Base-by-base conservation (phyloP, 2,888 invertebrate genomes). In the Lasioglossum morio region DNA sequence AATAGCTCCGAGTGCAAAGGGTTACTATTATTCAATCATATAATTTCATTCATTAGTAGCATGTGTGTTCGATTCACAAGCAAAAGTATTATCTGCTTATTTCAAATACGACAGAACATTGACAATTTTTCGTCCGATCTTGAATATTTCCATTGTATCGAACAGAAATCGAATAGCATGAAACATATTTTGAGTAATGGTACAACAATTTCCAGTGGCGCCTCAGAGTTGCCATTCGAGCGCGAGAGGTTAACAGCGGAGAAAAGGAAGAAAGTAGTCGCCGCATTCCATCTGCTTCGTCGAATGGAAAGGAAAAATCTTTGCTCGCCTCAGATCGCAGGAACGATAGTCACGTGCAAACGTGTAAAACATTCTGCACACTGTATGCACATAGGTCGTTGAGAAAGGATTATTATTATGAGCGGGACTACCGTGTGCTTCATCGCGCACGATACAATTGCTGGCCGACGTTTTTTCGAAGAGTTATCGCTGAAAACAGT, bases 401-500 rank as follows among this genome's bases (percentile, higher is more conserved):
- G 14, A 16, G 27, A 2, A 27, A 27, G 14, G 27, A 66, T 34
- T 34, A 69, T 37, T 5, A 5, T 70, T 40, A 40, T 14, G 5
- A n/a, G 5, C n/a, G 23, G n/a, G 70, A 12, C 69, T 23, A 40
- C n/a, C 57, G n/a, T 0, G 37, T 37, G 40, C 14, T 14, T 69
- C 14, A n/a, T 37, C 23, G 37, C 40, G 37, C 37, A 23, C 70
- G 37, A 12, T n/a, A 40, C n/a, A 40, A n/a, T 70, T n/a, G 23
- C 14, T 5, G 40, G 12, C 0, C 40, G 40, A 12, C 40, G n/a
- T 70, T 70, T 40, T n/a, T 40, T n/a, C 37, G 70, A 10, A 12
- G 37, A 70, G n/a, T 40, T 37, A 70, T 70, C 37, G 37, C 5
- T 40, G 40, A 70, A 40, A 40, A 70, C 40, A 70, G 70, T 70